Evolutionary conservation across 1,140 invertebrate species (phyloP), one percentile per base, ranked within the genome.

Genomic region (Halyomorpha halys): DNA sequence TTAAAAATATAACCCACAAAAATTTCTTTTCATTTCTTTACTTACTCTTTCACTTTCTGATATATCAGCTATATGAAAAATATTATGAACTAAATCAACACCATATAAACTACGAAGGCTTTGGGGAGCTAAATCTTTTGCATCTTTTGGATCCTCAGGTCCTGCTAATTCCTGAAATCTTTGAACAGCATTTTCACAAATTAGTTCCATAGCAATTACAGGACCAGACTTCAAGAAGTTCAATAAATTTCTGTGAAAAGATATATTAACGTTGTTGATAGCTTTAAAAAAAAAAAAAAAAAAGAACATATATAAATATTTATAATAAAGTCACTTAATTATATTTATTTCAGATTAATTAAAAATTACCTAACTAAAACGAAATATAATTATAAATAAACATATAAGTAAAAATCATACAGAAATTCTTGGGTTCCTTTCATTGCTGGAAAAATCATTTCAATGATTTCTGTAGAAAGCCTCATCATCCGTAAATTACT

Each of bases 51-150:
- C 53, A 23, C 19, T 56, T 23, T 56, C 47, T n/a, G 3, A 5
- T 21, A 30, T 18, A 21, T 39, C 59, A 30, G 19, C 45, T 8
- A 18, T 21, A 56, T 93, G 83, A 60, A 87, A 80, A 39, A 81
- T 87, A 77, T 91, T 89, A 62, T 77, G 74, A 25, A 84, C 78
- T 16, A 77, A 75, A 71, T 91, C 86, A 69, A 74, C 80, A n/a
- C 88, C 89, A 78, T 86, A 93, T 64, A 81, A 70, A 8, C 84
- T 82, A 71, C 87, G 78, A 25, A 94, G 73, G 47, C 82, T 82
- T 1, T 78, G 76, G 2, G 88, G 82, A 45, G 78, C 73, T 56
- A 75, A 74, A 64, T 73, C 71, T 69, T 78, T 76, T 16, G 86
- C 86, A 68, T 80, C 78, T 1, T 74, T 67, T 19, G 85, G 83